Evolutionary conservation across 2,797 vertebrate species (phyloP).

Genomic region (Arctocebus calabarensis): DNA sequence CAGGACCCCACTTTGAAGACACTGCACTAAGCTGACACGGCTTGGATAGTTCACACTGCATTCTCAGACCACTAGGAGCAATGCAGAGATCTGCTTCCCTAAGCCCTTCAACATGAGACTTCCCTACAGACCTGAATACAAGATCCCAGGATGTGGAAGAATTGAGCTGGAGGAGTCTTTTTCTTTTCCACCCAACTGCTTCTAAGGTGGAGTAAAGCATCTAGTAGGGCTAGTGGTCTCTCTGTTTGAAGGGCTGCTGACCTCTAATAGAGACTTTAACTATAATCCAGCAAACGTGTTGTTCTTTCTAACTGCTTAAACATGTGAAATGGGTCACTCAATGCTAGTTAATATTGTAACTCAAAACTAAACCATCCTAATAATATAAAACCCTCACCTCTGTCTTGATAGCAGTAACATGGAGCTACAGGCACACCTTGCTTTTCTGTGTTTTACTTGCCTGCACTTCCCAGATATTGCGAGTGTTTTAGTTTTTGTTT

Average conservation of each 20-base stretch:
- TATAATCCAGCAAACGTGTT: neutral
- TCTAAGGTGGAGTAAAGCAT: neutral
- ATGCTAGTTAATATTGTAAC: neutral
- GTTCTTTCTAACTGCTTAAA: constrained; percentile 9
- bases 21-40: neutral
- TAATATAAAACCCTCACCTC: neutral
- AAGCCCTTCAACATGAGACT: neutral
- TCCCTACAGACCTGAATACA: neutral
- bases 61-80: neutral
- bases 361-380: constrained; percentile 39
- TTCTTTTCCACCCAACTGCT: neutral
- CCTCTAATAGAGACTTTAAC: constrained; percentile 8
- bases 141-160: neutral
- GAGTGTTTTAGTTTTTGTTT: neutral
- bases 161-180: neutral
- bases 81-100: neutral
- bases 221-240: neutral
- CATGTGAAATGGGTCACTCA: neutral
- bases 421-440: neutral
- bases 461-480: neutral
- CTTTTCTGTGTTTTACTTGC: neutral
- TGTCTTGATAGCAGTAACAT: neutral
- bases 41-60: neutral
- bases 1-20: neutral
- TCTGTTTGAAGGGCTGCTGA: neutral